These are phyloP conservation scores for Pygocentrus nattereri DNA, from an alignment of 2,797 vertebrate genomes.

Conservation along the genomic window DNA sequence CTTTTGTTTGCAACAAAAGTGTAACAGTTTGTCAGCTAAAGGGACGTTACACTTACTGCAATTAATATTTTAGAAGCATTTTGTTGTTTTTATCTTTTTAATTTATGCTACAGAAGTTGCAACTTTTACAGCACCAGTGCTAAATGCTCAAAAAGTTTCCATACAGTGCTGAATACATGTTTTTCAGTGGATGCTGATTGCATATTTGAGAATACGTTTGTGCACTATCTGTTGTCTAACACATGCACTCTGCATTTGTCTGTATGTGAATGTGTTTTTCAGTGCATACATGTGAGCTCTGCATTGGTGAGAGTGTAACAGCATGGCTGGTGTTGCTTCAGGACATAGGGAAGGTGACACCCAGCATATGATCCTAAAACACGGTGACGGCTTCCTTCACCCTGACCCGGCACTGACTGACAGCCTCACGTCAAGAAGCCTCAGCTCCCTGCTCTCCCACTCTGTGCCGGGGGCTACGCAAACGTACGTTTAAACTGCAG, in stretches of 20 bases:
- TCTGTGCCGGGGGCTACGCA: slow-evolving; percentile 49
- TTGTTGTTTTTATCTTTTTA: too few relatives aligned
- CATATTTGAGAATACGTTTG: too few relatives aligned
- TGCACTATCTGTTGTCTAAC: background rate
- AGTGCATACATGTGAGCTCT: slow-evolving; percentile 46
- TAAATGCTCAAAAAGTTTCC: too few relatives aligned
- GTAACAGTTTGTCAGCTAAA: too few relatives aligned
- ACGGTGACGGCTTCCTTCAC: slow-evolving; percentile 74
- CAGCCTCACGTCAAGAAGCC: slow-evolving; percentile 60
- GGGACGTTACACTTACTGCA: too few relatives aligned
- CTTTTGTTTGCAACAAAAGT: too few relatives aligned
- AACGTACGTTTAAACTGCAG: slow-evolving; percentile 47
- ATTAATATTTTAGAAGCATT: too few relatives aligned
- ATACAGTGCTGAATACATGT: too few relatives aligned
- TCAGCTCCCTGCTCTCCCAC: slow-evolving; percentile 60
- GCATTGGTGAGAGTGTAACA: background rate
- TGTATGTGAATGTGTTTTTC: background rate
- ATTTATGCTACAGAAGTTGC: too few relatives aligned
- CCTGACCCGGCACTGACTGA: slow-evolving; percentile 64
- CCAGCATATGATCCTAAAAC: slow-evolving; percentile 82
- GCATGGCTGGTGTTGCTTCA: slow-evolving; percentile 40
- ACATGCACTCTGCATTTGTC: background rate
- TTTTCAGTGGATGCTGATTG: too few relatives aligned
- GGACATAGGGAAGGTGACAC: slow-evolving; percentile 72
- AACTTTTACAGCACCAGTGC: too few relatives aligned